Percentiles rank a stretch among this genome's conserved stretches.
Evolutionary conservation across 1,140 invertebrate species (phyloP).

Genomic region (Coenobita brevimanus): DNA sequence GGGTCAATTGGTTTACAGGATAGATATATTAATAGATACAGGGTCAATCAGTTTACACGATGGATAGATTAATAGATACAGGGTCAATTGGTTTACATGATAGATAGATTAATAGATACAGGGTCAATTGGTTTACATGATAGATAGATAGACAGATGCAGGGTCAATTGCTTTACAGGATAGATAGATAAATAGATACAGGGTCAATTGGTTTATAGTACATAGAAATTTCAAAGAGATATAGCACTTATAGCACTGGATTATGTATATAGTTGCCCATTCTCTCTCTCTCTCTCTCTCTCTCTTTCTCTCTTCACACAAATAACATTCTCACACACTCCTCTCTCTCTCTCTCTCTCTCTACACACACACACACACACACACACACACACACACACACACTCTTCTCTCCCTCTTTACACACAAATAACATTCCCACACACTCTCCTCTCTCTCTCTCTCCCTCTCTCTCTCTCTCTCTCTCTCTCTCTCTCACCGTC

Average conservation of each 20-base stretch:
- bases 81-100: too few relatives aligned
- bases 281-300: not conserved
- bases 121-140: not conserved
- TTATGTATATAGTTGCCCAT: too few relatives aligned
- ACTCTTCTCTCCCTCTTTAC: too few relatives aligned
- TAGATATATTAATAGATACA: not conserved
- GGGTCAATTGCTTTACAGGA: too few relatives aligned
- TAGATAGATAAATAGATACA: too few relatives aligned
- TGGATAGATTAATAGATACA: not conserved
- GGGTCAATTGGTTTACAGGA: not conserved
- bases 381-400: too few relatives aligned
- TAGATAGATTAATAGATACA: not conserved
- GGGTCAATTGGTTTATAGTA: too few relatives aligned
- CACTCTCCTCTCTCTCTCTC: not conserved
- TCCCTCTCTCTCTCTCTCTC: not conserved
- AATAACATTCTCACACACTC: not conserved
- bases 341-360: not conserved
- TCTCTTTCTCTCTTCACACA: not conserved
- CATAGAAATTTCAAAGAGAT: too few relatives aligned
- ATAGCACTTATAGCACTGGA: too few relatives aligned
- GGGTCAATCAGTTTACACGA: not conserved
- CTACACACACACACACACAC: too few relatives aligned
- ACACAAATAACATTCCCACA: not conserved
- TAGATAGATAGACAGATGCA: not conserved
- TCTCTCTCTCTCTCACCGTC: conserved; percentile 77